phyloP scores from a whole-genome alignment of 2,888 invertebrate species.

The Drosophila vallismaia region DNA sequence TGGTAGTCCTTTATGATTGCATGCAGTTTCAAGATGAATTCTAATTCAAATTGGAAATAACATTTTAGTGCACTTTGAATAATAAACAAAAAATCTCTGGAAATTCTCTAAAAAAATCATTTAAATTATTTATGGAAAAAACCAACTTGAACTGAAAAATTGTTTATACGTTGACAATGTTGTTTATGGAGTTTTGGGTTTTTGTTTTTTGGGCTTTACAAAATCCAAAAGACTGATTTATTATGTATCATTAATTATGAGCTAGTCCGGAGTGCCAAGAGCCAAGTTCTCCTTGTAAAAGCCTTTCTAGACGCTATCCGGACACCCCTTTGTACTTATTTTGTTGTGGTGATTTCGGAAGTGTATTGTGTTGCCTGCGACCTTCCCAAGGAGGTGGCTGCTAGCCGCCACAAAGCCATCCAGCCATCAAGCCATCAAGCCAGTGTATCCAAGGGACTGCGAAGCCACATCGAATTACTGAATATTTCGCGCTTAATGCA shows the following conservation, averaged over 20 bases:
- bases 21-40: slow-evolving; percentile 8
- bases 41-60: background rate
- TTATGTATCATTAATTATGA: slow-evolving; percentile 3
- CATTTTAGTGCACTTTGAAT: too few relatives aligned
- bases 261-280: background rate
- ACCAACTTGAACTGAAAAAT: background rate
- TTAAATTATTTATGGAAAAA: background rate
- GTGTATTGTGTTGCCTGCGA: slow-evolving; percentile 21
- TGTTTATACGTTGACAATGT: background rate
- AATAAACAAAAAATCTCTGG: too few relatives aligned
- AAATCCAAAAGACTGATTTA: background rate
- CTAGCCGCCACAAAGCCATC: slow-evolving; percentile 14
- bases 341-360: slow-evolving; percentile 14
- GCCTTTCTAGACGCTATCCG: background rate
- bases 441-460: slow-evolving; percentile 1
- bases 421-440: background rate
- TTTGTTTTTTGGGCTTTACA: background rate
- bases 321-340: slow-evolving; percentile 8
- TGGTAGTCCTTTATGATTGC: background rate
- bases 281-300: slow-evolving; percentile 10
- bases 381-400: slow-evolving; percentile 4
- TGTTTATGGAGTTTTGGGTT: background rate
- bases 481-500: slow-evolving; percentile 38
- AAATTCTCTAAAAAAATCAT: background rate
- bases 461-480: slow-evolving; percentile 39